phyloP scores from a whole-genome alignment of 2,797 vertebrate species.

The Malurus leucopterus region DNA sequence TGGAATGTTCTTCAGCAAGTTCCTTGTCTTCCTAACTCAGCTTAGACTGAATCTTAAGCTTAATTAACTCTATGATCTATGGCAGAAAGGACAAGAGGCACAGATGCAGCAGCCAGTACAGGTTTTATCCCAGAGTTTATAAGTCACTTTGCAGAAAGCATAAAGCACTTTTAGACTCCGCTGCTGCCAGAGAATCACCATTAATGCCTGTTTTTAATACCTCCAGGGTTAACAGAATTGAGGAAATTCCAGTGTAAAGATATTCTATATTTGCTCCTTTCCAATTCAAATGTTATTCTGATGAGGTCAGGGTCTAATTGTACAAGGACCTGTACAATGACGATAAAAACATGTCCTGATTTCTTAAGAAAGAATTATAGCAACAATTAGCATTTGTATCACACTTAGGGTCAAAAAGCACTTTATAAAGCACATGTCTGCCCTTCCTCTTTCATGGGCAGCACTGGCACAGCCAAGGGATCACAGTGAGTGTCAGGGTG shows the following conservation, averaged over 20 bases:
- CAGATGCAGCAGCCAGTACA: background rate
- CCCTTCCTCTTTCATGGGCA: background rate
- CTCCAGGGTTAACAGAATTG: background rate
- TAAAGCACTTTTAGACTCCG: background rate
- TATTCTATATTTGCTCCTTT: background rate
- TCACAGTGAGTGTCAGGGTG: accelerated
- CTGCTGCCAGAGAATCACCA: background rate
- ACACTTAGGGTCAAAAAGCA: background rate
- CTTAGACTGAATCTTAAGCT: accelerated
- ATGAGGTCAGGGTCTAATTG: background rate
- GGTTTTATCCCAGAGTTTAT: background rate
- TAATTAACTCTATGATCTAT: background rate
- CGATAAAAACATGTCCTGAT: background rate
- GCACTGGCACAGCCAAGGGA: accelerated
- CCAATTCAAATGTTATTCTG: background rate
- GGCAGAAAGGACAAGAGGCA: background rate
- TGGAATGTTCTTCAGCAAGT: background rate
- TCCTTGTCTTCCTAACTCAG: background rate
- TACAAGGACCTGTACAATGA: background rate
- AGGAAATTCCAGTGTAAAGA: background rate
- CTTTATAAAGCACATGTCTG: background rate
- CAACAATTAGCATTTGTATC: background rate
- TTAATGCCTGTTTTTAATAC: background rate
- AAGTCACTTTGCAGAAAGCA: background rate
- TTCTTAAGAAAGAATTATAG: background rate